Percentiles rank a stretch among this genome's conserved stretches.
Conservation (phyloP, 2,113 vertebrate species). For the Nicator chloris region DNA sequence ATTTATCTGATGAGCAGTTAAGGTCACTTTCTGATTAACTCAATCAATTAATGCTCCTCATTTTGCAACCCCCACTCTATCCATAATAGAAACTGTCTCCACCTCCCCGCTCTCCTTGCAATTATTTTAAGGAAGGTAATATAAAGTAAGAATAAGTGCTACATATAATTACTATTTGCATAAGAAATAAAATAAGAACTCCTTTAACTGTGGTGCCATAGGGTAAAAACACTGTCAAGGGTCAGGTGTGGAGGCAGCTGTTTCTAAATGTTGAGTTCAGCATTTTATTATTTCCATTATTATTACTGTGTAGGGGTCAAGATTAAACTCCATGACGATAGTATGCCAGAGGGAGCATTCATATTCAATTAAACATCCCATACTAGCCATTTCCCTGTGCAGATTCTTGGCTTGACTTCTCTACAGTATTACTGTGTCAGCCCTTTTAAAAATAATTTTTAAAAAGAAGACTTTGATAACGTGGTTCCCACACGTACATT, state of each 20-base stretch:
- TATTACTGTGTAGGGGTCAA: slow-evolving; percentile 12
- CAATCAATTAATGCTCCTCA: slow-evolving; percentile 39
- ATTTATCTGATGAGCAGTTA: slow-evolving; percentile 45
- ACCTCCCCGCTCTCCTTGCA: neutral
- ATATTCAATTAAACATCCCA: slow-evolving; percentile 30
- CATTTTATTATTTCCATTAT: slow-evolving; percentile 49
- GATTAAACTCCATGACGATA: slow-evolving; percentile 39
- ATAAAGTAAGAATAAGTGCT: neutral
- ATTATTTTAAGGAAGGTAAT: neutral
- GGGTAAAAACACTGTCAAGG: neutral
- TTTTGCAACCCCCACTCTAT: neutral
- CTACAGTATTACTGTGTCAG: neutral
- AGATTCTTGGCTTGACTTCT: slow-evolving; percentile 2
- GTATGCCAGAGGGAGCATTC: slow-evolving; percentile 39
- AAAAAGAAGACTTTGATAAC: neutral
- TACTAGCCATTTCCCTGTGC: neutral
- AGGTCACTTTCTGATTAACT: slow-evolving; percentile 61
- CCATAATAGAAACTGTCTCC: neutral
- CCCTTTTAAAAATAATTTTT: neutral
- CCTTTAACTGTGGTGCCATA: neutral
- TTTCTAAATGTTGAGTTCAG: slow-evolving; percentile 29
- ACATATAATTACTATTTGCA: neutral
- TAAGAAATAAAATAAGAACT: neutral
- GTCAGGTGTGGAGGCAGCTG: neutral
- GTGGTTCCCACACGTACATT: neutral